Conservation (phyloP, 2,797 vertebrate species). For the Petrocephalus schoutedeni region DNA sequence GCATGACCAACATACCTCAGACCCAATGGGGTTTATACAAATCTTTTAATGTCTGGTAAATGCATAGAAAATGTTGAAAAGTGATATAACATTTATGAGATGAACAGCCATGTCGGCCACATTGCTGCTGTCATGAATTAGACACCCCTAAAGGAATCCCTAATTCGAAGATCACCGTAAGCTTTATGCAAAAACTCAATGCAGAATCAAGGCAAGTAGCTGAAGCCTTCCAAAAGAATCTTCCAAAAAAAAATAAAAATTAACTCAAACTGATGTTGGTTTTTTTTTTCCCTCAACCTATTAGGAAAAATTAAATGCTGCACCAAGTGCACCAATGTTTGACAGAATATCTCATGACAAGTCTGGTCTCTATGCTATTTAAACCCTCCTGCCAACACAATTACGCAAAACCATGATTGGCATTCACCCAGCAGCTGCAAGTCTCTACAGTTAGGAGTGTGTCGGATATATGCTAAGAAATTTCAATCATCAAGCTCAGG, state of each 20-base stretch:
- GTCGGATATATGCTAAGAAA: neutral
- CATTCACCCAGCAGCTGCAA: neutral
- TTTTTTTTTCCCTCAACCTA: neutral
- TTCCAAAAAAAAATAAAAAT: neutral
- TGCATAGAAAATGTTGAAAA: neutral
- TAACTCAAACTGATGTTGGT: neutral
- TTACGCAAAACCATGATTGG: neutral
- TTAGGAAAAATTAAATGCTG: neutral
- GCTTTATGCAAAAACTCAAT: neutral
- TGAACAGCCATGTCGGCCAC: neutral
- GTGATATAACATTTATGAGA: neutral
- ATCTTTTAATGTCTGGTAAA: neutral
- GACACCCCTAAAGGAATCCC: neutral
- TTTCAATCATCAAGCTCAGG: neutral
- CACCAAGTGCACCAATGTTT: neutral
- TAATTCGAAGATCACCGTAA: neutral
- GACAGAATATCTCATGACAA: neutral
- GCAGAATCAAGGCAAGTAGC: neutral
- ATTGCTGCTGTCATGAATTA: neutral
- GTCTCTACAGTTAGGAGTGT: conserved; percentile 10
- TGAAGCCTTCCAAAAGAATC: neutral
- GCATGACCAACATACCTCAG: neutral
- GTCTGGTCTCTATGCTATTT: neutral
- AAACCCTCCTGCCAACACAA: neutral
- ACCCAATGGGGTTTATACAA: neutral